Base-by-base conservation (phyloP, 2,113 vertebrate genomes). In the Entomyzon cyanotis region DNA sequence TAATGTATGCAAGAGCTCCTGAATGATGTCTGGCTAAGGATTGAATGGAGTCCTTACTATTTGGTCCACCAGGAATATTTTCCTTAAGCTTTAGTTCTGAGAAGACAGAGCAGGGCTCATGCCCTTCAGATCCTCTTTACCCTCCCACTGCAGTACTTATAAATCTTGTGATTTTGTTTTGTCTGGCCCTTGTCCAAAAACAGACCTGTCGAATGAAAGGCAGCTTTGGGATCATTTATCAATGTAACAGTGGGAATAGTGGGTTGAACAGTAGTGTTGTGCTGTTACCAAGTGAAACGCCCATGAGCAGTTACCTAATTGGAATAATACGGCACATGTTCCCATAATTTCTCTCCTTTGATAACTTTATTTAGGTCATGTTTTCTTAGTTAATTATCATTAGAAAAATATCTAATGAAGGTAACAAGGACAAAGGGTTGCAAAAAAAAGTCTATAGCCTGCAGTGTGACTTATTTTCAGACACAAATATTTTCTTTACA, bases 401-500 rank as follows among this genome's bases (percentile, higher is more conserved):
- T 97, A 98, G 74, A 85, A 92, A 88, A 97, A 98, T 97, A 97
- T 90, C 87, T 86, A 69, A 87, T 89, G 92, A 96, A 94, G 96
- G 97, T 94, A 97, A 90, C 28, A 89, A 93, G 88, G 93, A 90
- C 84, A 81, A 90, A 95, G 59, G 31, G 58, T 56, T 95, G 42
- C 27, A 95, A 94, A 96, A 93, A 97, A 97, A 96, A 60, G 89
- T 91, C 82, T 97, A 93, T 96, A 95, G 87, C 95, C 96, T 96
- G 80, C 94, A 93, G 31, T 89, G 94, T 89, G 89, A 90, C 88
- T 84, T 97, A 88, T 97, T 94, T 94, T 95, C 96, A 98, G 97
- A 98, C 98, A 97, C 95, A 98, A 98, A 98, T 98, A 97, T 98
- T 99, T 99, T 98, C 97, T 98, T 98, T 98, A 96, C 94, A 97